Evolutionary conservation across 23 tunicate species (phyloP).

Genomic region (Aplidium turbinatum): DNA sequence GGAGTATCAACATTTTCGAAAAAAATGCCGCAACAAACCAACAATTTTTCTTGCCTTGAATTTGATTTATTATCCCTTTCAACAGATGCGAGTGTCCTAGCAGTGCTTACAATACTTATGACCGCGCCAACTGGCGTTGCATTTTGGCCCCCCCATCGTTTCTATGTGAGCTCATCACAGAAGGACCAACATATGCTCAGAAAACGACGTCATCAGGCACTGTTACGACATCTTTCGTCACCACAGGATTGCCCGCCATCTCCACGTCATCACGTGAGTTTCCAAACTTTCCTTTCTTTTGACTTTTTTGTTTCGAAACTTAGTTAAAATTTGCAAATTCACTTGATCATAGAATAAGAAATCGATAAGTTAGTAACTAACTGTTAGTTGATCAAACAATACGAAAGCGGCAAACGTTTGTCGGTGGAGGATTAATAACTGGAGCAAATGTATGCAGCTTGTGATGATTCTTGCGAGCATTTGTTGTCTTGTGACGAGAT

Average conservation of each 20-base stretch:
- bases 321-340: background rate
- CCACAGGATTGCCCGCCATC: constrained; percentile 7
- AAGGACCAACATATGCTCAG: background rate
- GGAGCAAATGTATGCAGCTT: constrained; percentile 31
- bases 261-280: constrained; percentile 24
- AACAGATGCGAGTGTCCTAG: constrained; percentile 75
- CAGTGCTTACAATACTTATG: constrained; percentile 44
- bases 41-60: too few relatives aligned
- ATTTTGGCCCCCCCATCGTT: constrained; percentile 56
- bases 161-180: constrained; percentile 15
- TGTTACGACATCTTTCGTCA: background rate
- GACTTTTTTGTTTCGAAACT: background rate
- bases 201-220: background rate
- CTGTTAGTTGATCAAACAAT: too few relatives aligned
- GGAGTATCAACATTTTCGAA: too few relatives aligned
- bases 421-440: too few relatives aligned
- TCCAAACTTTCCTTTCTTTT: background rate
- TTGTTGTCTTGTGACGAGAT: constrained; percentile 75
- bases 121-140: constrained; percentile 92
- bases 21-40: too few relatives aligned
- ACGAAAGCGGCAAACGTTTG: too few relatives aligned
- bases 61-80: too few relatives aligned
- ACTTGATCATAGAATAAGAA: too few relatives aligned
- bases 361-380: too few relatives aligned
- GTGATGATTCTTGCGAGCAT: constrained; percentile 50